Evolutionary conservation across 2,797 vertebrate species (phyloP), one percentile per base, ranked within the genome.

Genomic region (Hybognathus amarus): DNA sequence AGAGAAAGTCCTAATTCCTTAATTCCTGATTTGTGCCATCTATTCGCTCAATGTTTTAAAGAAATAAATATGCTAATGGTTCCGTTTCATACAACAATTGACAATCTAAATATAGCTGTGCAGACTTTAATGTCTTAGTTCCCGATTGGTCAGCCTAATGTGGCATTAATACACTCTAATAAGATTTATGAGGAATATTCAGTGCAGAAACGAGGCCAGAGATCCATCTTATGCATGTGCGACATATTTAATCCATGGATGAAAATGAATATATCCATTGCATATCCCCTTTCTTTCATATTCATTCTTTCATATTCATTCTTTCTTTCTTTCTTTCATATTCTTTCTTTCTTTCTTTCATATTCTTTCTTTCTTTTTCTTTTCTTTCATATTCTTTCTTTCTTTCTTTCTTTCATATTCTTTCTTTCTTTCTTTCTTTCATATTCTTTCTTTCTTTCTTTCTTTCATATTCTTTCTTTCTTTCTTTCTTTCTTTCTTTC

Each of bases 111-210:
- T 70, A 70, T 85, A 85, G 74, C 78, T 40, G 33, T 63, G 20
- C 54, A 80, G 83, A 82, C 73, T 83, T 83, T 77, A 84, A 38
- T 84, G 85, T 52, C 33, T 76, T 63, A 70, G 38, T 42, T 30
- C 36, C 27, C 33, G 42, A 61, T 68, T 84, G 83, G 83, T 77
- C 83, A 64, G 81, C 68, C 54, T 81, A 71, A 61, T 70, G 52
- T 77, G 63, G 59, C 36, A 87, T 85, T 87, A 84, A 75, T 61
- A 66, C 52, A 74, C 77, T 59, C 36, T 85, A 85, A 83, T 79
- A 70, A 79, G 83, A 83, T 87, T 83, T 85, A 59, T 67, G 69
- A 81, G 11, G 66, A 85, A 83, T 86, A 77, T 82, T 67, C n/a
- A 67, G 70, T 56, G 80, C 67, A 82, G 83, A 87, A 69, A 20